These are phyloP conservation scores for Metridium senile DNA, from an alignment of 92 coral and sea anemone genomes.

Conservation along the genomic window DNA sequence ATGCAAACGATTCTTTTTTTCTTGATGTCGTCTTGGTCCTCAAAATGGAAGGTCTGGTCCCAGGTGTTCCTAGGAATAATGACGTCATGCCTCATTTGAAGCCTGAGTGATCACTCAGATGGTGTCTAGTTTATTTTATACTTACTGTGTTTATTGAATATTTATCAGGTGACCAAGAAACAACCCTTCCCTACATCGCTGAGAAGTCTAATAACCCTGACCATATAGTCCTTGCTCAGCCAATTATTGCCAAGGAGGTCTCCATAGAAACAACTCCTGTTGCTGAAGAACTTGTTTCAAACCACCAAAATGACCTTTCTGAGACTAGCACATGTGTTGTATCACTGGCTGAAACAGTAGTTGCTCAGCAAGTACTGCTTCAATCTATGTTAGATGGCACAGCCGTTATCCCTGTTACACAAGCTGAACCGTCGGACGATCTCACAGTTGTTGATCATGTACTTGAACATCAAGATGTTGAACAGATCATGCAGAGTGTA, in stretches of 20 bases:
- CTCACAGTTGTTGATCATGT: conserved; percentile 79
- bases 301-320: conserved; percentile 27
- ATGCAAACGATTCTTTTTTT: no score
- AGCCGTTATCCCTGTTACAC: conserved; percentile 61
- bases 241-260: conserved; percentile 86
- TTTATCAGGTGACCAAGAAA: conserved; percentile 59
- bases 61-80: no score
- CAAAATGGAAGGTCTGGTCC: no score
- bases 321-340: conserved; percentile 78
- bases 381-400: conserved; percentile 86
- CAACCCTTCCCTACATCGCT: conserved; percentile 45
- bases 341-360: conserved; percentile 83
- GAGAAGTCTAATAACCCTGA: conserved; percentile 54
- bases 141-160: no score
- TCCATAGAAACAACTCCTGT: conserved; percentile 92
- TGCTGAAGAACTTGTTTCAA: conserved; percentile 59
- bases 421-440: conserved; percentile 56
- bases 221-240: conserved; percentile 79
- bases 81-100: no score
- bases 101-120: no score
- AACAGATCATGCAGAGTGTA: conserved; percentile 90
- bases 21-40: no score
- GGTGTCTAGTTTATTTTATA: no score
- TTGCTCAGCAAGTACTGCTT: conserved; percentile 75
- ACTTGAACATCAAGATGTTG: conserved; percentile 77